These are phyloP conservation scores for Dolichomitus sp. DNA, from an alignment of 2,888 invertebrate species.

Conservation along the genomic window DNA sequence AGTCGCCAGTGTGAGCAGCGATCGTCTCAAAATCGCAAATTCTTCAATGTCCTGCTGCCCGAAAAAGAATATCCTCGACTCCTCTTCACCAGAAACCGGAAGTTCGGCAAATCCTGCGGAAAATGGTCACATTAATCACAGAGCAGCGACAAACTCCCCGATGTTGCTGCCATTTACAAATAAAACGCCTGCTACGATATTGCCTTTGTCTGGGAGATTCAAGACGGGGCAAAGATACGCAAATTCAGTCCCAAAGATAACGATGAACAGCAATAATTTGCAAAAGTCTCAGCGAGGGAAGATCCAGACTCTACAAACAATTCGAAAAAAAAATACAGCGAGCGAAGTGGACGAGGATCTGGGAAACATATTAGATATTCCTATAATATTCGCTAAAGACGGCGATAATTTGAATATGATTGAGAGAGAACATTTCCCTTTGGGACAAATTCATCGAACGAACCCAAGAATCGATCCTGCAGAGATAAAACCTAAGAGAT, in stretches of 20 bases:
- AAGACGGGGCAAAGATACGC: slow-evolving; percentile 70
- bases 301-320: slow-evolving; percentile 60
- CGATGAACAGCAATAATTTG: slow-evolving; percentile 74
- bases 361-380: slow-evolving; percentile 89
- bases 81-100: slow-evolving; percentile 65
- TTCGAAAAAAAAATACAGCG: slow-evolving; percentile 68
- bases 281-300: slow-evolving; percentile 59
- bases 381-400: slow-evolving; percentile 90
- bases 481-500: slow-evolving; percentile 64
- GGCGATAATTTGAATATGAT: slow-evolving; percentile 85
- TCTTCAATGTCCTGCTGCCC: slow-evolving; percentile 50
- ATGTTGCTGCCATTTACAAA: slow-evolving; percentile 73
- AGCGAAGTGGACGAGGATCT: slow-evolving; percentile 81
- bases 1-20: slow-evolving; percentile 59
- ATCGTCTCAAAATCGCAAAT: slow-evolving; percentile 68
- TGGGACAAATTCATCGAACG: slow-evolving; percentile 67
- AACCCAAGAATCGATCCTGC: slow-evolving; percentile 26
- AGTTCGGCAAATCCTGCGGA: slow-evolving; percentile 77
- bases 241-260: slow-evolving; percentile 79
- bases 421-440: slow-evolving; percentile 72
- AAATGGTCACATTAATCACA: slow-evolving; percentile 68
- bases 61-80: slow-evolving; percentile 72
- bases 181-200: slow-evolving; percentile 73
- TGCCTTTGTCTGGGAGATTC: slow-evolving; percentile 74
- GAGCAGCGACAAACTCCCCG: slow-evolving; percentile 67